These are phyloP conservation scores for Rapana venosa DNA, from an alignment of 2,888 invertebrate genomes.

Conservation along the genomic window DNA sequence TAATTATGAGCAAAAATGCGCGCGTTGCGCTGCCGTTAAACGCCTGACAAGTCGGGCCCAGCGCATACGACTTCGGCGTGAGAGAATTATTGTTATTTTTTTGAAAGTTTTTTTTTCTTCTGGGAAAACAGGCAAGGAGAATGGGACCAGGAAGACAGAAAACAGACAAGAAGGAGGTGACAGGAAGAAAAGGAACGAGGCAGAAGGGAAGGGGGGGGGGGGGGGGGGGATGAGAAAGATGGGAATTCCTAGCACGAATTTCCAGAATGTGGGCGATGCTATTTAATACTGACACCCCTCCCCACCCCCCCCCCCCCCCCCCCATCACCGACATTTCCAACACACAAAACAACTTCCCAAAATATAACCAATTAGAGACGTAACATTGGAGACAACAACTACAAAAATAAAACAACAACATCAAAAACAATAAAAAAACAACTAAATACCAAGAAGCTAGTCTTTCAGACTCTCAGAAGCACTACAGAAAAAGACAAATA, in stretches of 20 bases:
- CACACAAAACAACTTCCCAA: neutral
- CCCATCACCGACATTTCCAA: too few relatives aligned
- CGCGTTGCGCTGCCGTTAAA: too few relatives aligned
- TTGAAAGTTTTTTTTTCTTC: too few relatives aligned
- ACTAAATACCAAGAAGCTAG: neutral
- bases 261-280: neutral
- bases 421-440: too few relatives aligned
- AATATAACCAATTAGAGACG: neutral
- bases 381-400: too few relatives aligned
- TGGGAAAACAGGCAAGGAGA: neutral
- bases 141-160: neutral
- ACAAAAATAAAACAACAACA: neutral
- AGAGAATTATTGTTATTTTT: too few relatives aligned
- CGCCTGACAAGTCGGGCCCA: too few relatives aligned
- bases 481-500: neutral
- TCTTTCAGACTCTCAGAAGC: too few relatives aligned
- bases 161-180: neutral
- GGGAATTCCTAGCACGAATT: neutral
- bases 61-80: too few relatives aligned
- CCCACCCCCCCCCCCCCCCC: too few relatives aligned
- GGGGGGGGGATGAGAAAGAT: too few relatives aligned
- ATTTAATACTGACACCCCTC: neutral
- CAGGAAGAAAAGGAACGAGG: neutral
- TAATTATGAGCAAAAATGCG: too few relatives aligned
- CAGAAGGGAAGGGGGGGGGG: neutral